Percentiles rank a stretch among this genome's conserved stretches.
Conservation (phyloP, 2,888 invertebrate genomes). For the Branchinecta sandiegonensis region DNA sequence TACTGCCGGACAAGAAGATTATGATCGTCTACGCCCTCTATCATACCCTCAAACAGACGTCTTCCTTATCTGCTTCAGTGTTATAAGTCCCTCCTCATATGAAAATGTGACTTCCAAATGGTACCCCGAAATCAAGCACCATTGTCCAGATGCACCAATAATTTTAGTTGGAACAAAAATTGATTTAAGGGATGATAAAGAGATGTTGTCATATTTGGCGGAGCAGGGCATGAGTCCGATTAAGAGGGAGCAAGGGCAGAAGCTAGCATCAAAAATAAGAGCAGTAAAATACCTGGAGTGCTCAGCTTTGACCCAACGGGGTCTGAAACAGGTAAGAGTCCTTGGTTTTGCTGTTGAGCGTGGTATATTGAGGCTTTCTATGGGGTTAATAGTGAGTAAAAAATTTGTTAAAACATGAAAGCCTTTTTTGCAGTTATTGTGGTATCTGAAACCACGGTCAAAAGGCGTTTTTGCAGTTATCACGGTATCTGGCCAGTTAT, state of each 20-base stretch:
- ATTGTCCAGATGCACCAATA: constrained; percentile 98
- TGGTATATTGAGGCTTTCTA: too few relatives aligned
- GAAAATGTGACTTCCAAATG: constrained; percentile 99
- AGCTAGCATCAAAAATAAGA: constrained; percentile 93
- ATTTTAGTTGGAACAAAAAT: constrained; percentile 90
- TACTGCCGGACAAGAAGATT: constrained; percentile 95
- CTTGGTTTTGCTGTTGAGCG: too few relatives aligned
- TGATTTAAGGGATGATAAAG: constrained; percentile 94
- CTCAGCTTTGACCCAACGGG: constrained; percentile 94
- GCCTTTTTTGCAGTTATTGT: too few relatives aligned
- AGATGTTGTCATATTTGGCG: constrained; percentile 74
- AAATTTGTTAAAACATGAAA: too few relatives aligned
- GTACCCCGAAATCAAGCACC: constrained; percentile 99
- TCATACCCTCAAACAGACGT: constrained; percentile 98
- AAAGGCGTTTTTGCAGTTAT: too few relatives aligned
- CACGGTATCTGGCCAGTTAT: too few relatives aligned
- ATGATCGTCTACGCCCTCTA: constrained; percentile 84
- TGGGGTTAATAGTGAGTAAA: too few relatives aligned
- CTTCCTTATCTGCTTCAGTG: constrained; percentile 97
- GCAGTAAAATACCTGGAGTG: constrained; percentile 99
- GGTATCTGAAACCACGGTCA: too few relatives aligned
- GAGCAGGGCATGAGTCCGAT: constrained; percentile 91
- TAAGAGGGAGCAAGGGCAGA: constrained; percentile 94
- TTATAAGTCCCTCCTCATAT: constrained; percentile 96
- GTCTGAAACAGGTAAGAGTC: constrained; percentile 60